These are phyloP conservation scores for Zeus faber DNA, from an alignment of 2,113 vertebrate genomes.

Conservation along the genomic window DNA sequence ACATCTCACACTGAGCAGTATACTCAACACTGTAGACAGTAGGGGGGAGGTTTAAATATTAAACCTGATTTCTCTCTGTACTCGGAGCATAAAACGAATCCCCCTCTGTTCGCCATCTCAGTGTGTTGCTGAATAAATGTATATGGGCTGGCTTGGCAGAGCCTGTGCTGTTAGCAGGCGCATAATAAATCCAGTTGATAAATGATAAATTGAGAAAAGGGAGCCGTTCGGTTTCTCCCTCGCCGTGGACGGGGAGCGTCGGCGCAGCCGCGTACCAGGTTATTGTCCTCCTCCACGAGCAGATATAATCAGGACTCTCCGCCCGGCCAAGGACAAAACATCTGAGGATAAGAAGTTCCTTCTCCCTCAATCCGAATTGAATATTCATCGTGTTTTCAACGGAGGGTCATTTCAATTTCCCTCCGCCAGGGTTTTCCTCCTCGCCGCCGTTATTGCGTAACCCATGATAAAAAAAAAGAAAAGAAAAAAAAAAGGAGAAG, in stretches of 20 bases:
- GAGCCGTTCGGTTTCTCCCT: slow-evolving; percentile 28
- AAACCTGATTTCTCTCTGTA: slow-evolving; percentile 41
- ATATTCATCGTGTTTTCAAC: slow-evolving; percentile 66
- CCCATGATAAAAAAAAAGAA: slow-evolving; percentile 25
- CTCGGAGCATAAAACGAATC: slow-evolving; percentile 60
- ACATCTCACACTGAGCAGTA: slow-evolving; percentile 26
- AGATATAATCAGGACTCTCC: slow-evolving; percentile 41
- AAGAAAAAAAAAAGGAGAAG: not conserved
- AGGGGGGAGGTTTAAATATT: slow-evolving; percentile 62
- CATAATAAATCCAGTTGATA: slow-evolving; percentile 58
- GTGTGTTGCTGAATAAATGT: slow-evolving; percentile 66
- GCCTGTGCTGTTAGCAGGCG: slow-evolving; percentile 57
- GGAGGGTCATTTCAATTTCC: slow-evolving; percentile 57
- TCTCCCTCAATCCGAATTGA: slow-evolving; percentile 56
- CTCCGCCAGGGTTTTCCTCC: slow-evolving; percentile 39
- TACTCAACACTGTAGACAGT: slow-evolving; percentile 33
- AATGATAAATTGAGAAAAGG: slow-evolving; percentile 55
- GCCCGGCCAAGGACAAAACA: slow-evolving; percentile 50
- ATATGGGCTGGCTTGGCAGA: slow-evolving; percentile 39
- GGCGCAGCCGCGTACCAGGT: slow-evolving; percentile 23
- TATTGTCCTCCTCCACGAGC: slow-evolving; percentile 45
- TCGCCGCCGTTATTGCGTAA: slow-evolving; percentile 37
- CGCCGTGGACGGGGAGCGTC: slow-evolving; percentile 42
- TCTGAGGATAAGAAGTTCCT: slow-evolving; percentile 28
- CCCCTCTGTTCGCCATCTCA: slow-evolving; percentile 45